A percentile compares a stretch with the other conserved stretches of the same genome.
phyloP scores from a whole-genome alignment of 37 sponge, comb jelly and placozoan genomes.

The Geodia barretti region DNA sequence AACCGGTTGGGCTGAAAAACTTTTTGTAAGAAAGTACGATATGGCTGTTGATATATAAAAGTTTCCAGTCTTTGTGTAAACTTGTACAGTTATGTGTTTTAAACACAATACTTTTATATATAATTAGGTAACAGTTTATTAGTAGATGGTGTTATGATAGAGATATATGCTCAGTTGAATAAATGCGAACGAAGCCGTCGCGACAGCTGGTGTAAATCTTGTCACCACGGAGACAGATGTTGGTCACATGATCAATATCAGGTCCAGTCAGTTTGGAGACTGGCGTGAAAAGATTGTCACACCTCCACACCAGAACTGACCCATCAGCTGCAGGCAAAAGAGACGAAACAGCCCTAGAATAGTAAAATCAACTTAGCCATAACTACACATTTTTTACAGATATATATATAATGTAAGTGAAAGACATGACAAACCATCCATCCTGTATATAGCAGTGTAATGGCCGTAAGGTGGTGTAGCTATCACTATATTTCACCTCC shows the following conservation, averaged over 20 bases:
- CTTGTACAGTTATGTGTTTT: no score
- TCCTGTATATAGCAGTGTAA: no score
- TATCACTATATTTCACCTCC: no score
- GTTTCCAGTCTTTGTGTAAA: background rate
- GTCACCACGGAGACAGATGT: conserved; percentile 7
- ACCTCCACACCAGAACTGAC: conserved; percentile 18
- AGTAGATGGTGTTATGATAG: background rate
- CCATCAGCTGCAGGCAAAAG: conserved; percentile 12
- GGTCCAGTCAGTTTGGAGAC: conserved; percentile 65
- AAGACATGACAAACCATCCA: no score
- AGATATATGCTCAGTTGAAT: conserved; percentile 20
- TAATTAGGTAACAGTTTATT: no score
- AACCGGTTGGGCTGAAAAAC: background rate
- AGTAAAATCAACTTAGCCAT: background rate
- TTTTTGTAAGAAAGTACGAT: background rate
- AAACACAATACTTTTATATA: no score
- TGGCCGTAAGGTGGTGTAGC: no score
- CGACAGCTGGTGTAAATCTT: conserved; percentile 50
- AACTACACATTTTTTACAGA: no score
- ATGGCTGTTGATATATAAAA: background rate
- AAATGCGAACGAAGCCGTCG: conserved; percentile 58
- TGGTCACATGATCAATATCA: conserved; percentile 42
- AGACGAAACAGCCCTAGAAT: background rate
- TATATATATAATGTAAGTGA: background rate
- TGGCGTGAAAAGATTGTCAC: background rate